Evolutionary conservation across 2,113 vertebrate genomes (phyloP).

Genomic region (Pampusana beccarii): DNA sequence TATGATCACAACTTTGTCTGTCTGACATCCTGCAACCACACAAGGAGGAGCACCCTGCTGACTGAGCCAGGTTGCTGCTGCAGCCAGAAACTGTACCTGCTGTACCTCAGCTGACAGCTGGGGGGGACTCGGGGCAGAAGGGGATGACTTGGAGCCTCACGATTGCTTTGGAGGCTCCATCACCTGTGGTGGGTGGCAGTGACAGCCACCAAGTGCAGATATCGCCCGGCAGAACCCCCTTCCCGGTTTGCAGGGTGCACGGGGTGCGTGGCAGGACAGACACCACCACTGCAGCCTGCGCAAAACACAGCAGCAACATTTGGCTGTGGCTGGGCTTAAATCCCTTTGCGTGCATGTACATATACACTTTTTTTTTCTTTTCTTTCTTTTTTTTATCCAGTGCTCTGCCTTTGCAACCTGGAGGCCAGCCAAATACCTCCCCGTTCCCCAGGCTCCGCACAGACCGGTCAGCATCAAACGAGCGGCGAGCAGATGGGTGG

Average conservation of each 20-base stretch:
- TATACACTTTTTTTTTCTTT: neutral
- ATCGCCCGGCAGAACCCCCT: neutral
- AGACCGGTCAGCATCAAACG: neutral
- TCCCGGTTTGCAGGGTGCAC: neutral
- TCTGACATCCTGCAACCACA: neutral
- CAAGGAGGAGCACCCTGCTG: neutral
- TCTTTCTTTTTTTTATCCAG: neutral
- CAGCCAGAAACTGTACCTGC: neutral
- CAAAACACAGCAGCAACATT: too few species aligned
- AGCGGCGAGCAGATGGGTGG: neutral
- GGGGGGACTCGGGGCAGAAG: neutral
- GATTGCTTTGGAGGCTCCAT: neutral
- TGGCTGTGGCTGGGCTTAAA: neutral
- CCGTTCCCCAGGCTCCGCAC: fast-evolving
- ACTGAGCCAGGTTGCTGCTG: neutral
- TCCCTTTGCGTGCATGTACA: too few species aligned
- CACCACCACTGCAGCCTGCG: neutral
- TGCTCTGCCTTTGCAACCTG: neutral
- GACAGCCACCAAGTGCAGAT: neutral
- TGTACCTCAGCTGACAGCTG: neutral
- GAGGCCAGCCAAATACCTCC: neutral
- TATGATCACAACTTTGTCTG: neutral
- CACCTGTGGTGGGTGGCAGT: neutral
- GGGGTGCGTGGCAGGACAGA: neutral
- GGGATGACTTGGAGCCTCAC: fast-evolving